Base-by-base conservation (phyloP, 2,797 vertebrate species). In the Rhynchonycteris naso region DNA sequence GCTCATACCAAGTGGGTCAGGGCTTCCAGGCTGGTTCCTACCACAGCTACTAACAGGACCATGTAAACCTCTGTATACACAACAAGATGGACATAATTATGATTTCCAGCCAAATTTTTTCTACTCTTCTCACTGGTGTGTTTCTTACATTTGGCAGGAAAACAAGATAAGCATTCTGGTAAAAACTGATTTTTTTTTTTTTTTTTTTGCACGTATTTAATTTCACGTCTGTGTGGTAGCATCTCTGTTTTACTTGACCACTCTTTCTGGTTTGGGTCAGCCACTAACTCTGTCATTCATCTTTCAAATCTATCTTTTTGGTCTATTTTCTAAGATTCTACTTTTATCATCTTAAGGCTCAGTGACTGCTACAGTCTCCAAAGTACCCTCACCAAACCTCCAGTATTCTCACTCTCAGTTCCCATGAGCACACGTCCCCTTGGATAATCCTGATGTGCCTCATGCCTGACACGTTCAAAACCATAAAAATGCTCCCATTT, bases 121-220 rank as follows among this genome's bases (percentile, higher is more conserved):
- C 33, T 26, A 54, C 58, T 66, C 13, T 80, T 35, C 14, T 9
- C 52, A 21, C 0, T 54, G 33, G 30, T 4, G 5, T 52, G 28
- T 14, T 33, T 63, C 50, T 84, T 88, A 47, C 5, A 24, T 28
- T 65, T 89, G 43, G n/a, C 7, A 88, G 68, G 58, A 80, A 86
- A 74, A 21, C 13, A 75, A 66, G 15, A 65, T 47, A 18, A n/a
- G 6, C 18, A 92, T 83, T 81, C 24, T 22, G 43, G 21, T n/a
- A 22, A 71, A 94, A 63, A 26, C 4, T 15, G 16, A 21, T 10
- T 59, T 35, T 47, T 56, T 68, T 61, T 72, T 15, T 16, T 15
- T 14, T 69, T 35, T 58, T 56, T 68, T 61, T 72, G 76, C 30
- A 47, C 7, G 18, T 18, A 58, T 74, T 88, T 91, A 56, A 61